Conservation (phyloP, 2,888 invertebrate genomes). For the Drosophila mercatorum region DNA sequence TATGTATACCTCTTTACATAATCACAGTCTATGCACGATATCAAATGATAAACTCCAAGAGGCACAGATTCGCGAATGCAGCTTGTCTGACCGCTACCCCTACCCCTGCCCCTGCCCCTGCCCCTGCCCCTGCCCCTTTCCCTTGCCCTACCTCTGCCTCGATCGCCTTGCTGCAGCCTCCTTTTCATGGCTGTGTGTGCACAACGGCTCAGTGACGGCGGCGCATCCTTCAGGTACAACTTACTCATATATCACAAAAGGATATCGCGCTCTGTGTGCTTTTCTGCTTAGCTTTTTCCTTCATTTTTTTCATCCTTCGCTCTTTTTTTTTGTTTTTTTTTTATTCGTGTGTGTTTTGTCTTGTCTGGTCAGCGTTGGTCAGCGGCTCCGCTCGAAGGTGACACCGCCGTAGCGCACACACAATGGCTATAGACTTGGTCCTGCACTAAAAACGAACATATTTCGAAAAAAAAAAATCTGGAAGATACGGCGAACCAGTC, state of each 20-base stretch:
- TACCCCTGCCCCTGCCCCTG: conserved; percentile 2
- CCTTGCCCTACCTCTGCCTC: conserved; percentile 2
- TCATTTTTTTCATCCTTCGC: conserved; percentile 23
- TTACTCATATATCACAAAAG: conserved; percentile 83
- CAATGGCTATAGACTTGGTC: conserved; percentile 53
- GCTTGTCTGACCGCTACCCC: conserved; percentile 38
- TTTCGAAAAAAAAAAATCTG: conserved; percentile 47
- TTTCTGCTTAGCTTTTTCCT: conserved; percentile 76
- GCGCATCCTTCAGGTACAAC: conserved; percentile 82
- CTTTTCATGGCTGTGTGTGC: conserved; percentile 68
- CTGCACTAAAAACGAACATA: conserved; percentile 39
- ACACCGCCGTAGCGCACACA: conserved; percentile 80
- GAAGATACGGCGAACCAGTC: conserved; percentile 58
- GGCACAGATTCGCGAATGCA: conserved; percentile 33
- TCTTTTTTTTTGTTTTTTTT: conserved; percentile 6
- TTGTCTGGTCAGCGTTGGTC: conserved; percentile 57
- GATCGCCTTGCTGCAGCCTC: conserved; percentile 12
- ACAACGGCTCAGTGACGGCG: conserved; percentile 79
- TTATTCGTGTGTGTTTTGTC: conserved; percentile 38
- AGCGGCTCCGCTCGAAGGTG: conserved; percentile 71
- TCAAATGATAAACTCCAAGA: conserved; percentile 75
- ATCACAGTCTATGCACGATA: conserved; percentile 71
- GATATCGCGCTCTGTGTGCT: conserved; percentile 74
- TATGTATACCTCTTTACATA: conserved; percentile 51
- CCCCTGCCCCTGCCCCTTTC: background rate